These are phyloP conservation scores for Sorex maritimensis DNA, from an alignment of 2,797 vertebrate species.

Conservation along the genomic window DNA sequence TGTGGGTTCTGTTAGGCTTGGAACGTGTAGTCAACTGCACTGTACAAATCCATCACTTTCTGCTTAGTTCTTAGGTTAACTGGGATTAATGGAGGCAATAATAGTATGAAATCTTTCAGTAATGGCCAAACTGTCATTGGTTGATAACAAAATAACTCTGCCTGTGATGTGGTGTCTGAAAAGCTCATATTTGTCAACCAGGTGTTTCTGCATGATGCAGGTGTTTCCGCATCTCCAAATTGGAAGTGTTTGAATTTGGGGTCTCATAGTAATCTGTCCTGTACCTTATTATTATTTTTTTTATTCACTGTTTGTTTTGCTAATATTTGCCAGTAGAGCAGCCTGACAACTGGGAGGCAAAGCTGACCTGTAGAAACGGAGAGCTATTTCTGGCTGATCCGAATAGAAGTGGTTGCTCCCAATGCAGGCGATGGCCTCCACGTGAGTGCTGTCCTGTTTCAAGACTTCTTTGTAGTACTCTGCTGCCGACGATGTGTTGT, in stretches of 20 bases:
- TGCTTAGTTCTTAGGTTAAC: not conserved
- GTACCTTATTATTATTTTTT: not conserved
- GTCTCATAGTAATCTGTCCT: not conserved
- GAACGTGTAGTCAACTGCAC: not conserved
- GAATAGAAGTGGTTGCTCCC: slow-evolving; percentile 99
- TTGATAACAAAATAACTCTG: not conserved
- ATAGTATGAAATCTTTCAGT: not conserved
- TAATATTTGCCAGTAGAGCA: not conserved
- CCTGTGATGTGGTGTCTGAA: not conserved
- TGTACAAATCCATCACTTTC: not conserved
- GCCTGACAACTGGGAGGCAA: not conserved
- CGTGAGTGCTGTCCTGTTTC: slow-evolving; percentile 98
- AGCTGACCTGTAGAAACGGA: slow-evolving; percentile 97
- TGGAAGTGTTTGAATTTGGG: not conserved
- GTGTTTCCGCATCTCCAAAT: not conserved
- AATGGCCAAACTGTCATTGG: not conserved
- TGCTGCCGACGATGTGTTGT: slow-evolving; percentile 94
- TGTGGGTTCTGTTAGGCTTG: not conserved
- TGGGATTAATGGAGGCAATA: not conserved
- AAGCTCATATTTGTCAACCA: not conserved
- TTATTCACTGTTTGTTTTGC: not conserved
- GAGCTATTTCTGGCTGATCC: slow-evolving; percentile 97
- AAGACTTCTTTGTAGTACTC: slow-evolving; percentile 98
- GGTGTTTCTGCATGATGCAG: slow-evolving; percentile 21
- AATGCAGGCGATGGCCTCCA: slow-evolving; percentile 98